These are phyloP conservation scores for Megalops atlanticus DNA, from an alignment of 2,113 vertebrate species.

Conservation along the genomic window DNA sequence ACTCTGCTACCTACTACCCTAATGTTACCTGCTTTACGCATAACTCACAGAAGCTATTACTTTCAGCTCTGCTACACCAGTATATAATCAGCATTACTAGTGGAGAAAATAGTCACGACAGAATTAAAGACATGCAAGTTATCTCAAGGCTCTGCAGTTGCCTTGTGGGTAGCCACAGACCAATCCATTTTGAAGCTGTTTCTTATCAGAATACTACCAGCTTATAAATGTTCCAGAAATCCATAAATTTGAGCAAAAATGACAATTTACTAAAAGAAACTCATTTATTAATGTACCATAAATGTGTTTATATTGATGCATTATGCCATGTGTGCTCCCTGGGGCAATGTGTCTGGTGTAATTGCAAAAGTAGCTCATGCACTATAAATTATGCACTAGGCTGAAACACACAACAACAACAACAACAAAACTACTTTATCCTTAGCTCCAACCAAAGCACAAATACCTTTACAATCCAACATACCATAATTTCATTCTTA, in stretches of 20 bases:
- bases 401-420: background rate
- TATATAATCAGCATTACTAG: no score
- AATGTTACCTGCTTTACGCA: no score
- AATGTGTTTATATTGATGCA: conserved; percentile 14
- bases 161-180: no score
- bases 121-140: no score
- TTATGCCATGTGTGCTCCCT: conserved; percentile 18
- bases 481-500: background rate
- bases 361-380: background rate
- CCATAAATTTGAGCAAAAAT: background rate
- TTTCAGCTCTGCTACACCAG: no score
- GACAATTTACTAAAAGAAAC: background rate
- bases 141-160: no score
- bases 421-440: no score
- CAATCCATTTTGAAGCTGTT: background rate
- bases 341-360: background rate
- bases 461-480: background rate
- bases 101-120: no score
- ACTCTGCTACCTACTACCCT: no score
- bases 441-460: background rate
- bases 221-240: background rate
- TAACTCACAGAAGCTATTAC: no score
- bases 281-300: background rate
- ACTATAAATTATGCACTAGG: background rate
- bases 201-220: conserved; percentile 1